Base-by-base conservation (phyloP, 2,113 vertebrate genomes). In the Cynocephalus volans region DNA sequence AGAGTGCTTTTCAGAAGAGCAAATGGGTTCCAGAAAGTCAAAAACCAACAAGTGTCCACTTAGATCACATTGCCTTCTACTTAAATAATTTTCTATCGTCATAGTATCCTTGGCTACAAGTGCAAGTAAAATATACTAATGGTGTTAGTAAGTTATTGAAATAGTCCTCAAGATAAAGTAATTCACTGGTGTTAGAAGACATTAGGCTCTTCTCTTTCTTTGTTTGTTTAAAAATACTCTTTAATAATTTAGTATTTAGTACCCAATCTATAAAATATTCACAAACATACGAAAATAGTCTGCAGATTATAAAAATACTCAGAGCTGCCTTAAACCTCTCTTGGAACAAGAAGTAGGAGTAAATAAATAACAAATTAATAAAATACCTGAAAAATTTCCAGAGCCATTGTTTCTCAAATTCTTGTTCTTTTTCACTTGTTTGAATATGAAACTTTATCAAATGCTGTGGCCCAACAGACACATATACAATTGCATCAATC, bases 221-320 rank as follows among this genome's bases (percentile, higher is more conserved):
- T 73, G 5, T 45, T 58, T 50, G 70, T 76, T 70, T 33, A 36
- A 41, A 69, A 70, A 79, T n/a, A 19, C 77, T 86, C 48, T 77
- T 88, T 69, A 96, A 90, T 95, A 96, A 95, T 97, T 96, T 80
- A 73, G n/a, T 36, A 56, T 86, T 93, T 93, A 84, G 52, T 24
- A 91, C 17, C 67, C 85, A 64, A 50, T 86, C 90, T 93, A 82
- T 82, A 54, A 97, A 96, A 89, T 86, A 76, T 28, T 95, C 45
- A 92, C 33, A 62, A 76, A 92, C 24, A 23, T 50, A 88, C 86
- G 64, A 93, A 28, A 92, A 96, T 33, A 82, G 24, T 41, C 5
- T 52, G 15, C 13, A 88, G 65, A 88, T 80, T 93, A 76, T 76
- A 48, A 93, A 93, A 96, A 83, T 88, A 80, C 23, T 91, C 72